Percentiles rank a stretch among this genome's conserved stretches.
These are phyloP conservation scores for Urechis unicinctus DNA, from an alignment of 2,888 invertebrate genomes.

Conservation along the genomic window DNA sequence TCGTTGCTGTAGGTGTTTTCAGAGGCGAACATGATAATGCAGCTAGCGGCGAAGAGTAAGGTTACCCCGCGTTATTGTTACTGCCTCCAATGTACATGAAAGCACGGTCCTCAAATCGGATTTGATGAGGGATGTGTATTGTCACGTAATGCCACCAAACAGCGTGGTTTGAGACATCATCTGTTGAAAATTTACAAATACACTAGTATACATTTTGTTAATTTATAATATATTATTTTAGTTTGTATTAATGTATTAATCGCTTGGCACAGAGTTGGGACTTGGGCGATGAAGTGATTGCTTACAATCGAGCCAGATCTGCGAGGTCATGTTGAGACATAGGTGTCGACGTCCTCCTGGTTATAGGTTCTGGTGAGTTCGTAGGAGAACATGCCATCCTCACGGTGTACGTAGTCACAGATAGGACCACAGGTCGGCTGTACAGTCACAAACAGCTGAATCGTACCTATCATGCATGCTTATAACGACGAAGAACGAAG, in stretches of 20 bases:
- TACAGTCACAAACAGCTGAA: too few relatives aligned
- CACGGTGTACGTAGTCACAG: slow-evolving; percentile 9
- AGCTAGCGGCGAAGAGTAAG: neutral
- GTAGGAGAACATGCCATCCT: slow-evolving; percentile 4
- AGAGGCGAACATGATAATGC: too few relatives aligned
- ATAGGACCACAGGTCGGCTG: slow-evolving; percentile 5
- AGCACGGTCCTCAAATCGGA: slow-evolving; percentile 5
- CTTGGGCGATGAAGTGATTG: neutral
- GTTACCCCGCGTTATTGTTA: slow-evolving; percentile 9
- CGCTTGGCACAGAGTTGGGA: too few relatives aligned
- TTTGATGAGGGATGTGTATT: slow-evolving; percentile 29
- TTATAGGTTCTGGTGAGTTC: neutral
- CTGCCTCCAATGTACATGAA: slow-evolving; percentile 11
- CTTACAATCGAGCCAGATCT: slow-evolving; percentile 12
- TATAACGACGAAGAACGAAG: too few relatives aligned
- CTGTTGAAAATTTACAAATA: slow-evolving; percentile 1
- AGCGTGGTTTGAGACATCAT: slow-evolving; percentile 16
- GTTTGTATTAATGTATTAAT: too few relatives aligned
- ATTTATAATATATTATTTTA: neutral
- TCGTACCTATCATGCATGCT: too few relatives aligned
- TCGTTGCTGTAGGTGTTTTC: too few relatives aligned
- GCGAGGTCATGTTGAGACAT: slow-evolving; percentile 11
- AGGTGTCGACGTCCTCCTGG: slow-evolving; percentile 8
- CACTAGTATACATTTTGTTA: neutral
- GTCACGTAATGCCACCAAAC: slow-evolving; percentile 40